Conservation (phyloP, 2,113 vertebrate species). For the Nyctibius bracteatus region DNA sequence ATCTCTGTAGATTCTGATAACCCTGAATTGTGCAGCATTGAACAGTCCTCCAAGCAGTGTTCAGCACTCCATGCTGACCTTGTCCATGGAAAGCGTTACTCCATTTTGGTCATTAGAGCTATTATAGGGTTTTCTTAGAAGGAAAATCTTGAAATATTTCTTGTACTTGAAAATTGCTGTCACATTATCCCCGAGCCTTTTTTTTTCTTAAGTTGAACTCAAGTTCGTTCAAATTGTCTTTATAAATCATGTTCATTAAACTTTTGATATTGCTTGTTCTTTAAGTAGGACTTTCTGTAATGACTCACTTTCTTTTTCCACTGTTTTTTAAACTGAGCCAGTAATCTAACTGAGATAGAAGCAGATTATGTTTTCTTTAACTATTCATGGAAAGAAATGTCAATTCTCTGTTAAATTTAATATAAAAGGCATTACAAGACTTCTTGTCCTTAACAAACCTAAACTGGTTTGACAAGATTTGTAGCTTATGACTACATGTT, state of each 20-base stretch:
- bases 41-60: neutral
- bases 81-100: neutral
- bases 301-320: neutral
- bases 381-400: neutral
- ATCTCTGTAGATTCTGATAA: neutral
- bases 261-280: neutral
- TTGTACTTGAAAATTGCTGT: neutral
- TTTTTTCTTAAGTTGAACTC: neutral
- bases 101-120: neutral
- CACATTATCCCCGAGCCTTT: neutral
- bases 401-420: neutral
- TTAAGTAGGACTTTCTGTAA: neutral
- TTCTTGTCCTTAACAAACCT: neutral
- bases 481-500: neutral
- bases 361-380: neutral
- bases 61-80: neutral
- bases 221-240: neutral
- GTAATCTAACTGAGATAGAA: neutral
- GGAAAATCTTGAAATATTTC: neutral
- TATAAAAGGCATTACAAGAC: neutral
- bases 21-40: neutral
- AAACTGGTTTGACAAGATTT: neutral
- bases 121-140: neutral
- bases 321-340: neutral
- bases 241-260: neutral